Evolutionary conservation across 1,140 invertebrate species (phyloP).

Genomic region (Hormaphis cornu): DNA sequence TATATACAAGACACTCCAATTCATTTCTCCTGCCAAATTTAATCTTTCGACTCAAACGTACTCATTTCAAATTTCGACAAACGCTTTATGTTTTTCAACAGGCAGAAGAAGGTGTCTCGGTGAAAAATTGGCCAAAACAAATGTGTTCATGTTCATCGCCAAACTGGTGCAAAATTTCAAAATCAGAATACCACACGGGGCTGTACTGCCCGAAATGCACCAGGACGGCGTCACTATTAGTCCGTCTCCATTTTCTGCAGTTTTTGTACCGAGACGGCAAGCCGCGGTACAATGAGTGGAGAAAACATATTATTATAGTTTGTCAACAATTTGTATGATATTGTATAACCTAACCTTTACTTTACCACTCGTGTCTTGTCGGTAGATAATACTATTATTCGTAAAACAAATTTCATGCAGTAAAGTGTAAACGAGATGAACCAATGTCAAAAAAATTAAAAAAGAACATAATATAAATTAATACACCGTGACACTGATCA

Average conservation of each 20-base stretch:
- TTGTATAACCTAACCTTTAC: too few species aligned
- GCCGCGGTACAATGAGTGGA: neutral
- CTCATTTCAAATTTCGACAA: too few species aligned
- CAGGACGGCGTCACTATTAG: conserved; percentile 47
- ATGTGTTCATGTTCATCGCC: conserved; percentile 49
- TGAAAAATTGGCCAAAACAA: conserved; percentile 50
- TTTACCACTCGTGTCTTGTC: too few species aligned
- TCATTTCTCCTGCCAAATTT: too few species aligned
- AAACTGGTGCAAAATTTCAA: conserved; percentile 48
- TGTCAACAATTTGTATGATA: neutral
- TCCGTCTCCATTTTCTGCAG: conserved; percentile 44
- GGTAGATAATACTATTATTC: too few species aligned
- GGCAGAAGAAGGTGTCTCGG: conserved; percentile 49
- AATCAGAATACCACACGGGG: conserved; percentile 41
- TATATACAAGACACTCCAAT: too few species aligned
- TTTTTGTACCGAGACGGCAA: conserved; percentile 37
- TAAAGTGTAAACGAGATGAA: too few species aligned
- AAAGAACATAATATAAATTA: too few species aligned
- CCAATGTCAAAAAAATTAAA: too few species aligned
- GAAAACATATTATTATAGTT: neutral
- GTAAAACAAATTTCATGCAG: too few species aligned
- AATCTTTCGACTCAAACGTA: too few species aligned
- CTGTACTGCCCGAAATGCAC: conserved; percentile 41
- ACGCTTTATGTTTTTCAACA: neutral
- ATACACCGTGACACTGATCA: too few species aligned